phyloP scores from a whole-genome alignment of 2,888 invertebrate genomes.

The Kuschelorhynchus macadamiae region DNA sequence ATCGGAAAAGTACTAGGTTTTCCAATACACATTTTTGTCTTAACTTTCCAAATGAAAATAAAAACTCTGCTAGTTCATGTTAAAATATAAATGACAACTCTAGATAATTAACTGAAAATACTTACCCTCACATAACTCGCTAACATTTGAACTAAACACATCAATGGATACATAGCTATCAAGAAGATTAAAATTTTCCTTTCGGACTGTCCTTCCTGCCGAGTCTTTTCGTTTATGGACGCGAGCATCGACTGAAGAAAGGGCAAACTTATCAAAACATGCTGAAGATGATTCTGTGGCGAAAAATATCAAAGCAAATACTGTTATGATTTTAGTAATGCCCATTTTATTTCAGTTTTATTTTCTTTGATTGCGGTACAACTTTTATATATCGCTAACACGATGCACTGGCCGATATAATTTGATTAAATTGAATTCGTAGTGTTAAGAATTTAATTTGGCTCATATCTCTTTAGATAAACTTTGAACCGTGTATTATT shows the following conservation, averaged over 20 bases:
- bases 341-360: constrained; percentile 4
- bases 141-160: constrained; percentile 56
- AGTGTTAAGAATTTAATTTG: constrained; percentile 7
- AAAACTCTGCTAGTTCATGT: not conserved
- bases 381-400: not conserved
- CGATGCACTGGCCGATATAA: constrained; percentile 3
- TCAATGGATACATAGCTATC: constrained; percentile 54
- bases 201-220: constrained; percentile 26
- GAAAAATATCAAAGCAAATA: not conserved
- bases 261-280: constrained; percentile 54
- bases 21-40: no score
- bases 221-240: constrained; percentile 39
- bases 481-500: constrained; percentile 19
- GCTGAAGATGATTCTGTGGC: constrained; percentile 1
- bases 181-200: constrained; percentile 50
- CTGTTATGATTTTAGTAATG: not conserved
- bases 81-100: no score
- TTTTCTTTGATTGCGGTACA: no score
- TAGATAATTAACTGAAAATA: not conserved
- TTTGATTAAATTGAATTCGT: constrained; percentile 25
- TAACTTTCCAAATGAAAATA: no score
- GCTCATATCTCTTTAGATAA: constrained; percentile 12
- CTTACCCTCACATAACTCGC: constrained; percentile 57
- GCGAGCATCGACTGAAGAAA: constrained; percentile 53
- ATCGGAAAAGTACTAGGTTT: no score